Evolutionary conservation across 2,113 vertebrate species (phyloP).

Genomic region (Callithrix jacchus): DNA sequence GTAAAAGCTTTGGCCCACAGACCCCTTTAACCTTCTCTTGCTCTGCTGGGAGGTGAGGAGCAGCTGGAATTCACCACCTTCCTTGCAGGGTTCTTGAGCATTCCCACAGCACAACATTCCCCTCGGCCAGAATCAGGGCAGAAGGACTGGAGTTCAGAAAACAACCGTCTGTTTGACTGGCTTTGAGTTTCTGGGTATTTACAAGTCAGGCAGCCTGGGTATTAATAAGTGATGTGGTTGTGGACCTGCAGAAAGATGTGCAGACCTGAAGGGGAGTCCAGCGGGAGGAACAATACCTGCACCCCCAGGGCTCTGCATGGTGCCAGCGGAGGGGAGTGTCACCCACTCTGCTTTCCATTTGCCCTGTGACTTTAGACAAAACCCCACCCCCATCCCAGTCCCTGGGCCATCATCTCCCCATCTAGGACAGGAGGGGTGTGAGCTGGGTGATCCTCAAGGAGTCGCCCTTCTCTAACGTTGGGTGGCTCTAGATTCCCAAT

Average conservation of each 20-base stretch:
- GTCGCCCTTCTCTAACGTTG: neutral
- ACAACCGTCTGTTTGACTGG: neutral
- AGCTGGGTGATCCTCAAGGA: neutral
- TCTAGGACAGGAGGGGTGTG: neutral
- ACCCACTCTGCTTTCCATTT: neutral
- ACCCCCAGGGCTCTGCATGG: neutral
- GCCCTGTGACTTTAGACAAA: neutral
- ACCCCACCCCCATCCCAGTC: too few relatives aligned
- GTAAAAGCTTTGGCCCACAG: neutral
- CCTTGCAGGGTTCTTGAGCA: too few relatives aligned
- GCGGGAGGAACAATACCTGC: rapidly evolving
- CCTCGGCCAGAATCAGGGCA: neutral
- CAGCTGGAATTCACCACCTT: neutral
- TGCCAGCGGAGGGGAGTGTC: neutral
- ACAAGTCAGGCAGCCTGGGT: neutral
- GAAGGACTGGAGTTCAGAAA: neutral
- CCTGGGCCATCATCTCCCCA: neutral
- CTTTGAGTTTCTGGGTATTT: neutral
- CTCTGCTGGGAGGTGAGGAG: neutral
- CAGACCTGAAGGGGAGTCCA: rapidly evolving
- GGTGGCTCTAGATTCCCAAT: neutral
- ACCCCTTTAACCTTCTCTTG: neutral
- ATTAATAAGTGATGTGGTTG: neutral
- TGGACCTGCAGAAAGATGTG: neutral
- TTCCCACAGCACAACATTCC: neutral